phyloP scores from a whole-genome alignment of 2,888 invertebrate species.

The Lomographa bimaculata region DNA sequence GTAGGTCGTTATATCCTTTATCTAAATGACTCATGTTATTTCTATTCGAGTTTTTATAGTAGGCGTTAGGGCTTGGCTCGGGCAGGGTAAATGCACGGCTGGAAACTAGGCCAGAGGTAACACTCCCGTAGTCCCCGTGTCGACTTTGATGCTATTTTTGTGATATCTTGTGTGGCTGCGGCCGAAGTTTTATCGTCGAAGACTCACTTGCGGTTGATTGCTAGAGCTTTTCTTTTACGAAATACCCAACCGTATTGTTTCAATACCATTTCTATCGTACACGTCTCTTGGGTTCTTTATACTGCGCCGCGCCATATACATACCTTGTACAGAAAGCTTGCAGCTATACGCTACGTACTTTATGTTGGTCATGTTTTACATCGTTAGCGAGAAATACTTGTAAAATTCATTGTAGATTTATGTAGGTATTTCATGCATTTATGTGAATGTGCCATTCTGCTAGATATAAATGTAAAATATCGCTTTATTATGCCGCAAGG shows the following conservation, averaged over 20 bases:
- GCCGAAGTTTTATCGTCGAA: constrained; percentile 60
- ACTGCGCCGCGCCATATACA: constrained; percentile 1
- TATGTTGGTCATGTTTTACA: constrained; percentile 45
- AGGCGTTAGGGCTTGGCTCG: constrained; percentile 42
- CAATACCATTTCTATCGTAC: constrained; percentile 19
- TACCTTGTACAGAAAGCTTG: constrained; percentile 22
- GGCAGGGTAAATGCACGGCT: constrained; percentile 48
- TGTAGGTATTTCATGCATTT: constrained; percentile 47
- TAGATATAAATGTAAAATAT: constrained; percentile 51
- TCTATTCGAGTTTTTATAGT: constrained; percentile 48
- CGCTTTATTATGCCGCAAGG: constrained; percentile 48
- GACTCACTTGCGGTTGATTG: constrained; percentile 55
- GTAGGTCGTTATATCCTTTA: constrained; percentile 29
- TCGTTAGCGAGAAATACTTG: constrained; percentile 49
- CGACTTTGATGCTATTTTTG: constrained; percentile 73
- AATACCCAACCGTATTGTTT: constrained; percentile 26
- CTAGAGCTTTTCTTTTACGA: constrained; percentile 34
- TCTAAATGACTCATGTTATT: constrained; percentile 25
- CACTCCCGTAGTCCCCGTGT: constrained; percentile 52
- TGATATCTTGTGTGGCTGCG: constrained; percentile 65
- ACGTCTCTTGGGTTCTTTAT: constrained; percentile 10
- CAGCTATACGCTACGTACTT: constrained; percentile 29
- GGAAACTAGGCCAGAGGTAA: constrained; percentile 69
- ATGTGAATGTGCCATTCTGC: constrained; percentile 47
- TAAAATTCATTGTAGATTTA: constrained; percentile 26